Conservation (phyloP, 1,140 invertebrate genomes). For the Doryteuthis pealeii region DNA sequence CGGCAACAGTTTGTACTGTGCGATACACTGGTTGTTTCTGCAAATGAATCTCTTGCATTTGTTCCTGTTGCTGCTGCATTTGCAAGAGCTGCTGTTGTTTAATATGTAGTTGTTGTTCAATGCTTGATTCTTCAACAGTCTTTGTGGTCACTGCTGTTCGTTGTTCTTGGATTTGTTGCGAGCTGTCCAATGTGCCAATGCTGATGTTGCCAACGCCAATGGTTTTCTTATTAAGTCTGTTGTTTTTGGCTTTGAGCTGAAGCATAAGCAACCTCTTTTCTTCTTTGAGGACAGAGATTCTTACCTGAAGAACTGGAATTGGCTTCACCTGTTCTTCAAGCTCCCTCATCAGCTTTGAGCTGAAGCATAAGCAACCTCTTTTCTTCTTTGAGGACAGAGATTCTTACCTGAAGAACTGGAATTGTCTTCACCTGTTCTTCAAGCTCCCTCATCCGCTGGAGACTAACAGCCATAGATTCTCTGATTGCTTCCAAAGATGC, state of each 20-base stretch:
- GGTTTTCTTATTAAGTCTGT: slow-evolving; percentile 39
- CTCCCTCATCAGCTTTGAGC: slow-evolving; percentile 71
- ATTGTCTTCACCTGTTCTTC: slow-evolving; percentile 83
- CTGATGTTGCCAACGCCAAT: slow-evolving; percentile 54
- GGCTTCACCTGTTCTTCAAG: slow-evolving; percentile 82
- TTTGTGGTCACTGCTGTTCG: background rate
- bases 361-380: slow-evolving; percentile 70
- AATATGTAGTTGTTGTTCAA: slow-evolving; percentile 1
- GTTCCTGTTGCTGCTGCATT: background rate
- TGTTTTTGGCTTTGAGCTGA: slow-evolving; percentile 62
- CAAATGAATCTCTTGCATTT: background rate
- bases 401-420: slow-evolving; percentile 75
- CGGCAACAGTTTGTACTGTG: slow-evolving; percentile 9
- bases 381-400: slow-evolving; percentile 74
- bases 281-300: slow-evolving; percentile 71
- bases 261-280: slow-evolving; percentile 72
- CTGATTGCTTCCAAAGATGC: slow-evolving; percentile 41
- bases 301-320: slow-evolving; percentile 79
- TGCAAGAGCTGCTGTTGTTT: background rate
- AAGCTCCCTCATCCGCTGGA: slow-evolving; percentile 76
- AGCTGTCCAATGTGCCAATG: slow-evolving; percentile 27
- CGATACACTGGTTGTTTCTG: background rate
- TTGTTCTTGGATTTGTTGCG: background rate
- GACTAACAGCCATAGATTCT: slow-evolving; percentile 76
- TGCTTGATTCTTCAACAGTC: background rate